Base-by-base conservation (phyloP, 2,113 vertebrate genomes). In the Gobiocypris rarus region DNA sequence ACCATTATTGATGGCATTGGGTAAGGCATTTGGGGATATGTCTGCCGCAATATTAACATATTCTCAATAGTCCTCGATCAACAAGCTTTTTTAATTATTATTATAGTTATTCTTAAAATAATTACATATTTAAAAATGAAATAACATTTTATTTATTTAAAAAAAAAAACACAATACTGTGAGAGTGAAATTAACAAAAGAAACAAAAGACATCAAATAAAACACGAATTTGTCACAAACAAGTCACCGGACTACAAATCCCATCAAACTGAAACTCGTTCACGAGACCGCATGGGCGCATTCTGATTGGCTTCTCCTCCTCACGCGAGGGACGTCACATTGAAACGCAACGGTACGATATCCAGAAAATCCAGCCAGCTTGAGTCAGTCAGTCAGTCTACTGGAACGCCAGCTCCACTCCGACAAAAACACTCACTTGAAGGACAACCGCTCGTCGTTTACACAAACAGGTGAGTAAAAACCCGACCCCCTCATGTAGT, bases 261-360 rank as follows among this genome's bases (percentile, higher is more conserved):
- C 91, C 89, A 41, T 48, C 4, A 92, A 88, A 59, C 85, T 73
- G 15, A 85, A 77, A 67, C 0, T 88, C 54, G 3, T 13, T 69
- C 0, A 89, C 4, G 74, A 50, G 69, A 74, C 28, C 1, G 1
- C 13, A 0, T 13, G n/a, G 5, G 9, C 2, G 81, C 10, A 9
- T 28, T 90, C 22, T 89, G 88, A 94, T 95, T 95, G 93, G 94
- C 26, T 41, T 0, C 0, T 2, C 2, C 17, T 8, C 59, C 91
- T 95, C 93, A 89, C 91, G 94, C 93, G 94, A 93, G 89, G 3
- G 22, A 52, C 90, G 92, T 93, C 90, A 92, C 83, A 8, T 4
- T 43, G 48, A n/a, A 75, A 26, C 52, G 56, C 84, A 86, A 79
- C 22, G 38, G 38, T 38, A 38, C 5, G 31, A 88, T 86, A 89